Conservation (phyloP, 37 sponge, comb jelly and placozoan species). For the Cliona cf. orientalis region DNA sequence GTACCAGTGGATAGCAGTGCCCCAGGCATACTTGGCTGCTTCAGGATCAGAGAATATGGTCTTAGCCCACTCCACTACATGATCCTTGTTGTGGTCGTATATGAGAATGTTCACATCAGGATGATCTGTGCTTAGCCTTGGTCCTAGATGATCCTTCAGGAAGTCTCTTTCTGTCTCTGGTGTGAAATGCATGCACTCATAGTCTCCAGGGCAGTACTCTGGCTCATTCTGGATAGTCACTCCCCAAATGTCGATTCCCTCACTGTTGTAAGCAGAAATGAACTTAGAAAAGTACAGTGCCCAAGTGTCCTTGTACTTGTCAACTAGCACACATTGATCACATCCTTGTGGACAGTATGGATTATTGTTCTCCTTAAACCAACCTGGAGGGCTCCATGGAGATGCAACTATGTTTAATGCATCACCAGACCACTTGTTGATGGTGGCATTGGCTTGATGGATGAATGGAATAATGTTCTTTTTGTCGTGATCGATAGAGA, state of each 20-base stretch:
- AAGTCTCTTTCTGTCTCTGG: constrained; percentile 81
- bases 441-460: constrained; percentile 39
- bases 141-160: constrained; percentile 64
- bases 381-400: constrained; percentile 86
- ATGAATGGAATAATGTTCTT: constrained; percentile 79
- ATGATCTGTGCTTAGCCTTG: constrained; percentile 57
- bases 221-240: constrained; percentile 91
- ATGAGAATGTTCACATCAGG: constrained; percentile 70
- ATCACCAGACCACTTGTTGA: constrained; percentile 49
- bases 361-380: constrained; percentile 72
- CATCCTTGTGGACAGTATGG: constrained; percentile 37
- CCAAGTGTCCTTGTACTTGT: constrained; percentile 70
- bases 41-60: constrained; percentile 70
- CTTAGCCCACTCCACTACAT: constrained; percentile 83
- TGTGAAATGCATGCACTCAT: constrained; percentile 76
- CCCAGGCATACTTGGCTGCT: constrained; percentile 83
- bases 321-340: constrained; percentile 39
- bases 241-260: constrained; percentile 75
- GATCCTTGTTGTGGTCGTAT: constrained; percentile 86
- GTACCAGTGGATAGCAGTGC: constrained; percentile 90
- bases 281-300: constrained; percentile 81
- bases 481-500: constrained; percentile 71
- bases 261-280: constrained; percentile 45
- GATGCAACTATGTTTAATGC: constrained; percentile 67
- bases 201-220: constrained; percentile 54